Percentiles rank a stretch among this genome's conserved stretches.
Conservation (phyloP, 2,888 invertebrate genomes). For the Microdon myrmicae region DNA sequence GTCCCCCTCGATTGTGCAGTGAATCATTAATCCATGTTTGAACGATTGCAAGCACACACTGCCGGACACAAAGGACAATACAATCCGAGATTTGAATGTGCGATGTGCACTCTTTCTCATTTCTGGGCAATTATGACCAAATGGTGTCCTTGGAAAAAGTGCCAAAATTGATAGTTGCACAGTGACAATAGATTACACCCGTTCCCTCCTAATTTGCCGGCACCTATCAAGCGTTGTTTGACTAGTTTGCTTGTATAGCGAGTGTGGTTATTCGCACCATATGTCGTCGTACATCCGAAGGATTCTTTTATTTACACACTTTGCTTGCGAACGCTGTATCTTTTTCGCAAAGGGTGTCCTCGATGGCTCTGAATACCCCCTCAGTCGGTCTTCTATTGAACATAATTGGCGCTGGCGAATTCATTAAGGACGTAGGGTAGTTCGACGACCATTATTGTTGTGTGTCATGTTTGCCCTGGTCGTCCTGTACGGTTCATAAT, state of each 20-base stretch:
- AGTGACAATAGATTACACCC: slow-evolving; percentile 48
- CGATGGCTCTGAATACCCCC: slow-evolving; percentile 1
- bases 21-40: slow-evolving; percentile 47
- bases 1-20: slow-evolving; percentile 31
- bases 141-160: slow-evolving; percentile 50
- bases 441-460: slow-evolving; percentile 48
- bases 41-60: background rate
- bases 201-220: slow-evolving; percentile 5
- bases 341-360: slow-evolving; percentile 8
- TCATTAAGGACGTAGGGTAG: slow-evolving; percentile 51
- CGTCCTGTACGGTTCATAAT: slow-evolving; percentile 22
- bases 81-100: slow-evolving; percentile 11
- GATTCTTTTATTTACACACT: slow-evolving; percentile 32
- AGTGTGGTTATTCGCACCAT: slow-evolving; percentile 49
- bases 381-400: slow-evolving; percentile 23
- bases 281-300: slow-evolving; percentile 45
- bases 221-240: slow-evolving; percentile 28
- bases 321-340: slow-evolving; percentile 15
- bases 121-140: slow-evolving; percentile 52
- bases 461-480: slow-evolving; percentile 35
- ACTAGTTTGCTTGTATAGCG: slow-evolving; percentile 49
- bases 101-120: slow-evolving; percentile 33
- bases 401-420: slow-evolving; percentile 48
- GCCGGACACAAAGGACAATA: slow-evolving; percentile 6
- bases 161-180: slow-evolving; percentile 51